Percentiles rank a stretch among this genome's conserved stretches.
These are phyloP conservation scores for Oreochromis niloticus DNA, from an alignment of 2,113 vertebrate genomes.

Conservation along the genomic window DNA sequence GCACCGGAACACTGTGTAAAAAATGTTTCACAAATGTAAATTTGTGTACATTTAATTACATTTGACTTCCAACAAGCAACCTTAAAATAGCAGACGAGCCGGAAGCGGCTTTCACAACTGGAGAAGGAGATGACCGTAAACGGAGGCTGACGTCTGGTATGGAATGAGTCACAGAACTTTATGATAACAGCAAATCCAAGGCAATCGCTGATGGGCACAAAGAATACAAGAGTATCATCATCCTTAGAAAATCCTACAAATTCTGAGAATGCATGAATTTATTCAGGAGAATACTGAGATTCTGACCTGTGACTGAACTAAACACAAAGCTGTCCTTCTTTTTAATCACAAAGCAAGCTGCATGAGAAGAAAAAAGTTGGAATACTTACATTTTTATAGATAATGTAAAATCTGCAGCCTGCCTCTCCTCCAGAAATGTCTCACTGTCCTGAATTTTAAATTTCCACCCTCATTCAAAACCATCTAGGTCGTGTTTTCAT, in stretches of 20 bases:
- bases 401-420: not conserved
- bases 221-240: not conserved
- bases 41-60: not conserved
- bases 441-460: not conserved
- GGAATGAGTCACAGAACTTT: not conserved
- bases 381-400: not conserved
- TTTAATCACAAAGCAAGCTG: not conserved
- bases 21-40: accelerated
- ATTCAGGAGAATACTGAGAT: not conserved
- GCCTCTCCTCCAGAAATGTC: not conserved
- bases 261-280: not conserved
- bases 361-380: accelerated
- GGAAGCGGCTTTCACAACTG: not conserved
- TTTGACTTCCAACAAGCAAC: not conserved
- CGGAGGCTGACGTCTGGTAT: not conserved
- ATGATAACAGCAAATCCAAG: not conserved
- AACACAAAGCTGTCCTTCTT: not conserved
- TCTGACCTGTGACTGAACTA: not conserved
- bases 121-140: not conserved
- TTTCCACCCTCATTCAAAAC: not conserved
- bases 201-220: accelerated
- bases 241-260: not conserved
- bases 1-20: not conserved
- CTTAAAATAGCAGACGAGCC: not conserved
- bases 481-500: not conserved